Conservation (phyloP, 2,113 vertebrate genomes). For the Podilymbus podiceps region DNA sequence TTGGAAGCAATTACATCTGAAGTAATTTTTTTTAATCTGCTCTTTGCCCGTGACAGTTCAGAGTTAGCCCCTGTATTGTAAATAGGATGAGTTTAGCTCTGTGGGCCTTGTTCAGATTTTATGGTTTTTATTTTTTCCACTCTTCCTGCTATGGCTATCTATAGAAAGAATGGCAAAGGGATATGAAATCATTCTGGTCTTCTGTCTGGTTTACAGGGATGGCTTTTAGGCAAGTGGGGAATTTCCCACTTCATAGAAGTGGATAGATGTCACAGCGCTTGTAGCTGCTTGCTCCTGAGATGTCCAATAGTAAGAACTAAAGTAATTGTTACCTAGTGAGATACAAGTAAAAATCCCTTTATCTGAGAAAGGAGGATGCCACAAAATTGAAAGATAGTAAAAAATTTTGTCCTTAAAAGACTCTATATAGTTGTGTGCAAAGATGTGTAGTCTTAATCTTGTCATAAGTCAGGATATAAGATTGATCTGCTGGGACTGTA, state of each 20-base stretch:
- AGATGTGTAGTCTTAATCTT: neutral
- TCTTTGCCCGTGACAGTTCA: neutral
- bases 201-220: neutral
- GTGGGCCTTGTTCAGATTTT: neutral
- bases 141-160: neutral
- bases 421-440: neutral
- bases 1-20: neutral
- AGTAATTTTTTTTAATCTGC: neutral
- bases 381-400: neutral
- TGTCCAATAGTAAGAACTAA: neutral
- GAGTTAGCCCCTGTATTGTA: neutral
- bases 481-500: neutral
- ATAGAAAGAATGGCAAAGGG: neutral
- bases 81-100: neutral
- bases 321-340: neutral
- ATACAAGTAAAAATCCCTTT: neutral
- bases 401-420: neutral
- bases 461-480: neutral
- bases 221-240: neutral
- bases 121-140: too few relatives aligned
- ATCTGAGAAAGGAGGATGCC: neutral
- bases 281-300: neutral
- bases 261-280: neutral
- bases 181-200: neutral
- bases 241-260: neutral